Percentiles rank a stretch among this genome's conserved stretches.
phyloP scores from a whole-genome alignment of 2,888 invertebrate genomes.

The Drosophila paramelanica region DNA sequence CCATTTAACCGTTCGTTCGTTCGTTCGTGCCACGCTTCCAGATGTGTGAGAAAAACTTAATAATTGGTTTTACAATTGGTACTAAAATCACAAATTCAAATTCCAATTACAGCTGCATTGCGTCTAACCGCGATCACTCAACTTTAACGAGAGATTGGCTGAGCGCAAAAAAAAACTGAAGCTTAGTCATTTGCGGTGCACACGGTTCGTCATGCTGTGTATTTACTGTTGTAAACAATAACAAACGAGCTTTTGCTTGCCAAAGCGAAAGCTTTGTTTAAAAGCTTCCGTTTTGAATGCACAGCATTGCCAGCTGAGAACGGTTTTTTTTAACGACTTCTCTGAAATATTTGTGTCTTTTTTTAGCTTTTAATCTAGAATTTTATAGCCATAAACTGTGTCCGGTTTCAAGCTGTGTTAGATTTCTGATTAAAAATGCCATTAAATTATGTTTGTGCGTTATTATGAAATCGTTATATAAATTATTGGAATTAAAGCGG shows the following conservation, averaged over 20 bases:
- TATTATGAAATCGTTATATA: neutral
- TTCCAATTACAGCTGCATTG: slow-evolving; percentile 26
- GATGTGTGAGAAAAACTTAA: slow-evolving; percentile 42
- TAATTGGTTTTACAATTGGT: slow-evolving; percentile 31
- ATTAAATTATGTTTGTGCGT: neutral
- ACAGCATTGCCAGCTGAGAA: slow-evolving; percentile 39
- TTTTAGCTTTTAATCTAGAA: no score
- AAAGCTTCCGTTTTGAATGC: slow-evolving; percentile 10
- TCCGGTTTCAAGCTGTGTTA: slow-evolving; percentile 6
- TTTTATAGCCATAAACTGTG: neutral
- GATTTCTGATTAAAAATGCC: slow-evolving; percentile 2
- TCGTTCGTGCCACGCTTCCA: slow-evolving; percentile 31
- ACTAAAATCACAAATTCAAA: slow-evolving; percentile 15
- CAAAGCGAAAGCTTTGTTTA: slow-evolving; percentile 28
- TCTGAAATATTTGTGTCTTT: neutral
- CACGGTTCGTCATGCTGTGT: neutral
- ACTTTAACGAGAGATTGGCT: slow-evolving; percentile 35
- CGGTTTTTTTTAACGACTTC: slow-evolving; percentile 12
- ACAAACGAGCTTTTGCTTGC: slow-evolving; percentile 36
- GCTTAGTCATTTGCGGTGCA: neutral
- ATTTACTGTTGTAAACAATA: slow-evolving; percentile 27
- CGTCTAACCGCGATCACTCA: slow-evolving; percentile 43
- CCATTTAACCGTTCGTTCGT: slow-evolving; percentile 32
- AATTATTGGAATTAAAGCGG: no score
- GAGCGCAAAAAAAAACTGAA: slow-evolving; percentile 3